Evolutionary conservation across 1,140 invertebrate species (phyloP), one percentile per base, ranked within the genome.

Genomic region (Hyles euphorbiae): DNA sequence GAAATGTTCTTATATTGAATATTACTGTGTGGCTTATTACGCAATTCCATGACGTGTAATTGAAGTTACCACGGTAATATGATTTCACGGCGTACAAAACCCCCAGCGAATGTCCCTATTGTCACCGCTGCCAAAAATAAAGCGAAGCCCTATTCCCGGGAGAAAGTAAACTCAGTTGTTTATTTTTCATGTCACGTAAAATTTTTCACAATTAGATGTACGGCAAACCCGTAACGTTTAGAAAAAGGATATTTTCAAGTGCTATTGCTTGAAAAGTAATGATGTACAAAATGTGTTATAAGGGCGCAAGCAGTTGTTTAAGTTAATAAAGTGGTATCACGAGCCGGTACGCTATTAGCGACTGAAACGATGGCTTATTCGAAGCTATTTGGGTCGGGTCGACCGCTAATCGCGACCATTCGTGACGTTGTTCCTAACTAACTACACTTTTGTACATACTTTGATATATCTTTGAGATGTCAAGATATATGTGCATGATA

Each of bases 321-420:
- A 60, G 54, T 66, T 60, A 62, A 65, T 63, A 67, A 65, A 70
- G 61, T 50, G 67, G 65, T 71, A 67, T 67, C 65, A 63, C 60
- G 61, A 68, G 56, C 55, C 65, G 71, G 65, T 65, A 68, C 68
- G 54, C 70, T 67, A 71, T 53, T 71, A 69, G 68, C 59, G 60
- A 64, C 64, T 58, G 56, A 55, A 53, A 48, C 62, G 68, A 65
- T 72, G 70, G 72, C 63, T 68, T 68, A 63, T 65, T 72, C 54
- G 61, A 58, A 51, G 56, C 66, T 68, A 75, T 72, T 72, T 68
- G 68, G 70, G 73, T 72, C 70, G 70, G 70, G 68, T 75, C 73
- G 72, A 70, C 65, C 60, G 66, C 59, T 72, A 69, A 75, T 72
- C 58, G 67, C 53, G 63, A 61, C 68, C 65, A 64, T 67, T 68